Conservation (phyloP, 2,113 vertebrate genomes). For the Erpornis zantholeuca region DNA sequence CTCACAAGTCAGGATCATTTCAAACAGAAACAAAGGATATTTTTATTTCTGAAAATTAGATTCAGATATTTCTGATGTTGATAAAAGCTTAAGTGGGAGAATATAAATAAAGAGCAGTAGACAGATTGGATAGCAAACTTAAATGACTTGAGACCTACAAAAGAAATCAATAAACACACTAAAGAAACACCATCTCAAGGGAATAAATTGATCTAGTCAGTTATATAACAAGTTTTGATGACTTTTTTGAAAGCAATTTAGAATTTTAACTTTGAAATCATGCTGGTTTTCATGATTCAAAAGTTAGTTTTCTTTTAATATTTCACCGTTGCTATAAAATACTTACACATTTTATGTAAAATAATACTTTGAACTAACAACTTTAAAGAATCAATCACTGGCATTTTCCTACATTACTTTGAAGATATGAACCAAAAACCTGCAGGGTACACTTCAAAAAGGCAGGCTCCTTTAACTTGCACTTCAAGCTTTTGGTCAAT, state of each 20-base stretch:
- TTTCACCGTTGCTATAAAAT: conserved; percentile 64
- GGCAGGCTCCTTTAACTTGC: conserved; percentile 41
- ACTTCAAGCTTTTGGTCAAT: conserved; percentile 62
- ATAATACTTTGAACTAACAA: conserved; percentile 76
- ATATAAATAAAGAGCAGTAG: conserved; percentile 56
- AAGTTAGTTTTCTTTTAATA: conserved; percentile 61
- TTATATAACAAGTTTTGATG: conserved; percentile 59
- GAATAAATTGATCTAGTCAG: conserved; percentile 71
- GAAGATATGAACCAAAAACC: conserved; percentile 70
- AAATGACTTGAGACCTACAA: conserved; percentile 68
- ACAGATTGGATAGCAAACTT: conserved; percentile 54
- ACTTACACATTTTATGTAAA: conserved; percentile 74
- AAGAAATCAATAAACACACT: conserved; percentile 70
- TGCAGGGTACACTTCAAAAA: conserved; percentile 72
- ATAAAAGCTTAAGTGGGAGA: conserved; percentile 49
- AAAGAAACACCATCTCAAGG: conserved; percentile 59
- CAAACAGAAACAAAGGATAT: conserved; percentile 61
- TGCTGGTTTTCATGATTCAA: conserved; percentile 40
- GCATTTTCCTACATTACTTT: conserved; percentile 65
- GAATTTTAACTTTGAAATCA: conserved; percentile 71
- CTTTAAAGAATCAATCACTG: conserved; percentile 75
- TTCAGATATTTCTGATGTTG: conserved; percentile 52
- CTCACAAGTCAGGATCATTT: conserved; percentile 29
- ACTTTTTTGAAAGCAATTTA: conserved; percentile 54
- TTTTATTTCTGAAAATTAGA: conserved; percentile 23